Conservation (phyloP, 1,140 invertebrate species). For the Aphis craccivora region DNA sequence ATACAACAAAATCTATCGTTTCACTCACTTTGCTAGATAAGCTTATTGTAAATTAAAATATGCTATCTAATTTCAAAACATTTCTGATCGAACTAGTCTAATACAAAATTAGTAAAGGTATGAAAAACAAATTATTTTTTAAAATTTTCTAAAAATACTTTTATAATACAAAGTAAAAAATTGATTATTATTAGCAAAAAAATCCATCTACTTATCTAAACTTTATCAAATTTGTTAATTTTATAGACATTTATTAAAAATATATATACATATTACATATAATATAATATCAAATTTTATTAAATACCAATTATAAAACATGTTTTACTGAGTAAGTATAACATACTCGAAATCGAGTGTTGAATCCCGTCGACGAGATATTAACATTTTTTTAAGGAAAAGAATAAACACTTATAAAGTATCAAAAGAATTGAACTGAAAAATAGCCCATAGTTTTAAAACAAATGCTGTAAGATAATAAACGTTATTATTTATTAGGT, state of each 20-base stretch:
- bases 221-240: not conserved
- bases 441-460: not conserved
- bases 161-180: not conserved
- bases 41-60: no score
- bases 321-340: not conserved
- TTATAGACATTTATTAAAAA: not conserved
- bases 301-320: not conserved
- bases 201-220: not conserved
- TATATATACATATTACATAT: not conserved
- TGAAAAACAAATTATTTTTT: no score
- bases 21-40: no score
- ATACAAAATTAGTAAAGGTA: no score
- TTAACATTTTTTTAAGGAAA: not conserved
- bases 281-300: not conserved
- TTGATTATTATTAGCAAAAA: not conserved
- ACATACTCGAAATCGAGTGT: not conserved
- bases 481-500: not conserved
- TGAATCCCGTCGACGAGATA: not conserved
- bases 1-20: no score
- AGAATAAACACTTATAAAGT: not conserved
- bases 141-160: no score
- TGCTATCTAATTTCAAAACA: no score
- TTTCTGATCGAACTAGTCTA: no score
- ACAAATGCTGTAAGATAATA: not conserved
- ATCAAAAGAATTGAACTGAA: not conserved